Conservation (phyloP, 1,140 invertebrate genomes). For the Macrocentrus cingulum region DNA sequence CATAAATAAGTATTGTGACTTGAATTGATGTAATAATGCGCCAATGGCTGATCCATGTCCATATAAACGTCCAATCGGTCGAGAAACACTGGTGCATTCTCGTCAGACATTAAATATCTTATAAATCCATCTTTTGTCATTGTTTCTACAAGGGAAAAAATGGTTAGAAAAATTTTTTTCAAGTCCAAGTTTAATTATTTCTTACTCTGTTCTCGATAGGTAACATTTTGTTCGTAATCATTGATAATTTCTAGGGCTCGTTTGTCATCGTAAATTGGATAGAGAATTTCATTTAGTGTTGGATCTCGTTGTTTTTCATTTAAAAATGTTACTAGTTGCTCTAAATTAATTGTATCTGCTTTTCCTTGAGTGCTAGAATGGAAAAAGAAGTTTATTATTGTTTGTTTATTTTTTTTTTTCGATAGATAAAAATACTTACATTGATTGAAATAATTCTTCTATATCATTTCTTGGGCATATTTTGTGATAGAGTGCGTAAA, state of each 20-base stretch:
- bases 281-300: constrained; percentile 97
- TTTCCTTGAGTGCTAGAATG: constrained; percentile 83
- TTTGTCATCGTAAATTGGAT: constrained; percentile 95
- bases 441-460: constrained; percentile 94
- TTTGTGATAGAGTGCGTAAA: constrained; percentile 97
- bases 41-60: constrained; percentile 98
- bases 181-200: too few species aligned
- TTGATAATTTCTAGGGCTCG: constrained; percentile 90
- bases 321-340: constrained; percentile 91
- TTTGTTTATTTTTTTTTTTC: constrained; percentile 2
- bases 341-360: constrained; percentile 80
- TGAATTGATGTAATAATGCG: constrained; percentile 98
- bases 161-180: background rate
- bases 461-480: constrained; percentile 99
- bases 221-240: constrained; percentile 89
- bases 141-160: constrained; percentile 58
- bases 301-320: constrained; percentile 99
- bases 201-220: constrained; percentile 76
- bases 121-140: constrained; percentile 94
- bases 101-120: constrained; percentile 98
- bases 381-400: constrained; percentile 23
- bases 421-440: constrained; percentile 72
- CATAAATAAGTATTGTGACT: constrained; percentile 98
- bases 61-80: constrained; percentile 96
- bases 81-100: constrained; percentile 98